Percentiles rank a stretch among this genome's conserved stretches.
These are phyloP conservation scores for Agrypnus murinus DNA, from an alignment of 2,888 invertebrate species.

Conservation along the genomic window DNA sequence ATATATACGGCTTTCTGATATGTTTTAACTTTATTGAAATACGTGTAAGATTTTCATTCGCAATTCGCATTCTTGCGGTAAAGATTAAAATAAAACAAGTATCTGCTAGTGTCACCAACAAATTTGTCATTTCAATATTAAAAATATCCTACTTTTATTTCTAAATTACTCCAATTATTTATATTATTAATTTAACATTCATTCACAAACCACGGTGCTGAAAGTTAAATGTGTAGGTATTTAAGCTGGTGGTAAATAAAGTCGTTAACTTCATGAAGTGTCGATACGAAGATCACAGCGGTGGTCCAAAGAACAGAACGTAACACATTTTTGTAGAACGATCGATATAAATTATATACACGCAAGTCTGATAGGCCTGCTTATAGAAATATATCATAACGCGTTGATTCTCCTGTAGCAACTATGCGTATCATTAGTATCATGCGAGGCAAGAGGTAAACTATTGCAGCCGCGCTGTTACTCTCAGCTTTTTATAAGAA, in stretches of 20 bases:
- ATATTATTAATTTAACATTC: too few species aligned
- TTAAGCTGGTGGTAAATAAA: slow-evolving; percentile 51
- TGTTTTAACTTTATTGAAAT: too few species aligned
- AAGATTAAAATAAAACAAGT: too few species aligned
- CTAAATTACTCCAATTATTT: too few species aligned
- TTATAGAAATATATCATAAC: slow-evolving; percentile 36
- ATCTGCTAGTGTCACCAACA: too few species aligned
- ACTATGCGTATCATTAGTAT: slow-evolving; percentile 38
- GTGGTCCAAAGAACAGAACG: slow-evolving; percentile 58
- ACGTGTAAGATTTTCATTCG: too few species aligned
- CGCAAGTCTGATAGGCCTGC: slow-evolving; percentile 50
- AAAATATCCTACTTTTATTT: too few species aligned
- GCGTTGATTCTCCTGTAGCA: slow-evolving; percentile 28
- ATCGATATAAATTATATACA: slow-evolving; percentile 61
- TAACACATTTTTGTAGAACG: slow-evolving; percentile 59
- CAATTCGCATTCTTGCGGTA: too few species aligned
- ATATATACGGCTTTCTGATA: too few species aligned
- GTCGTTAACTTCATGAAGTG: slow-evolving; percentile 56
- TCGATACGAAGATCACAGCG: slow-evolving; percentile 59
- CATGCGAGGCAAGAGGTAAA: slow-evolving; percentile 26
- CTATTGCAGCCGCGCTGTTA: slow-evolving; percentile 33
- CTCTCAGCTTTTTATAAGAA: slow-evolving; percentile 33
- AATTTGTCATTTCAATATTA: too few species aligned
- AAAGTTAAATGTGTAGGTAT: slow-evolving; percentile 21
- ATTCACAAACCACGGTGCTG: neutral